A percentile compares a stretch with the other conserved stretches of the same genome.
Evolutionary conservation across 2,888 invertebrate genomes (phyloP).

Genomic region (Heteromurus nitidus): DNA sequence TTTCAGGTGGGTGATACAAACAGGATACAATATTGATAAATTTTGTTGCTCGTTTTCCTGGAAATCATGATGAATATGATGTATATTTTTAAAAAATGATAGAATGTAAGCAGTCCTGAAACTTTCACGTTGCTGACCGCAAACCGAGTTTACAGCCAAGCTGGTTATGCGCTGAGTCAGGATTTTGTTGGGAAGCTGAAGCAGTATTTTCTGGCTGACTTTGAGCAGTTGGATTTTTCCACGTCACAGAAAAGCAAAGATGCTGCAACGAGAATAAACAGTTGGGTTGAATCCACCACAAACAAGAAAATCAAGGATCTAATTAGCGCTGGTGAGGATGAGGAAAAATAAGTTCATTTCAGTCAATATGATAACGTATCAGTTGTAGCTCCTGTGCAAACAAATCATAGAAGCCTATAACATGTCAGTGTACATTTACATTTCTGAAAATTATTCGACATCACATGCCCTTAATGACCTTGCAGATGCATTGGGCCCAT

Average conservation of each 20-base stretch:
- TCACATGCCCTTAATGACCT: too few species aligned
- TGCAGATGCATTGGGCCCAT: slow-evolving; percentile 77
- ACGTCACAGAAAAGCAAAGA: slow-evolving; percentile 63
- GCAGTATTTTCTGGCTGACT: slow-evolving; percentile 81
- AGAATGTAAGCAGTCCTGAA: slow-evolving; percentile 30
- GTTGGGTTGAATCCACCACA: slow-evolving; percentile 88
- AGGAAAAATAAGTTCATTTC: too few species aligned
- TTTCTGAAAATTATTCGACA: too few species aligned
- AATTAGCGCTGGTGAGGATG: slow-evolving; percentile 76
- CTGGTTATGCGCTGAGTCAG: slow-evolving; percentile 78
- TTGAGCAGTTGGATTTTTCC: slow-evolving; percentile 81
- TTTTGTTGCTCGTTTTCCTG: too few species aligned
- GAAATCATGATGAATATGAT: too few species aligned
- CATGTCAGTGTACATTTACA: too few species aligned
- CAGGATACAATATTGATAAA: too few species aligned
- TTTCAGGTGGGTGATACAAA: slow-evolving; percentile 69
- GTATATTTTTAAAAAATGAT: too few species aligned
- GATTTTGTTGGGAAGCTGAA: slow-evolving; percentile 79
- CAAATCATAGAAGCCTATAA: too few species aligned
- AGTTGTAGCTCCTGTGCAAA: too few species aligned
- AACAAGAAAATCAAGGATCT: slow-evolving; percentile 88
- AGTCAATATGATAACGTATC: too few species aligned
- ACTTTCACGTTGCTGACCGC: slow-evolving; percentile 76
- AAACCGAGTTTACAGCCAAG: slow-evolving; percentile 82
- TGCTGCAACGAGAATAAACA: slow-evolving; percentile 82